These are phyloP conservation scores for Gasterosteus nipponicus DNA, from an alignment of 2,113 vertebrate species.

Conservation along the genomic window DNA sequence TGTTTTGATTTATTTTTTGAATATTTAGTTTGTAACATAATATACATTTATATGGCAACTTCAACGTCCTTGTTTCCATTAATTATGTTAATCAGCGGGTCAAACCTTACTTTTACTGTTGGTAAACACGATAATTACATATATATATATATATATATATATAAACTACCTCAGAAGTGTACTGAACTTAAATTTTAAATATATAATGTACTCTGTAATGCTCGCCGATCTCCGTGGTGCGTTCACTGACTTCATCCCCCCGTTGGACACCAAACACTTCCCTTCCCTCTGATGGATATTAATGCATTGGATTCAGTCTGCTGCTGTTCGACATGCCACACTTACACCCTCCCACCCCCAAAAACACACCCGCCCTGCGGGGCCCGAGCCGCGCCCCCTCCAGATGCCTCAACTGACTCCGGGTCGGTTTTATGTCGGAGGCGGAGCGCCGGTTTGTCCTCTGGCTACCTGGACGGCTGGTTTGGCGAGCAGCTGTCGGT, in stretches of 20 bases:
- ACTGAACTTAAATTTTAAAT: no score
- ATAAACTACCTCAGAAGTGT: no score
- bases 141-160: neutral
- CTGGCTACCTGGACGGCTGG: slow-evolving; percentile 51
- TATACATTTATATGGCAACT: neutral
- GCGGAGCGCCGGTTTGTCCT: slow-evolving; percentile 15
- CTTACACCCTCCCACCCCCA: slow-evolving; percentile 37
- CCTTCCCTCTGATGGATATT: slow-evolving; percentile 28
- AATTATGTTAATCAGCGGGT: neutral
- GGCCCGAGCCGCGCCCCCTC: neutral
- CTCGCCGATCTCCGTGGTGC: neutral
- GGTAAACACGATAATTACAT: no score
- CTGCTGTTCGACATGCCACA: slow-evolving; percentile 35
- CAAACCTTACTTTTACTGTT: neutral
- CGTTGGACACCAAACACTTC: neutral
- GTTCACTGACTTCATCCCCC: slow-evolving; percentile 15
- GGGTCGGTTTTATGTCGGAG: neutral
- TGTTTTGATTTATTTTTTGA: neutral
- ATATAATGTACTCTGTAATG: no score
- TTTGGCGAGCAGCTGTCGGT: slow-evolving; percentile 32
- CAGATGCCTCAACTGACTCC: slow-evolving; percentile 42
- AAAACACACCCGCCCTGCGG: slow-evolving; percentile 15
- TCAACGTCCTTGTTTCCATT: neutral
- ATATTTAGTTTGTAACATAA: no score
- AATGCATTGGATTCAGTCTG: slow-evolving; percentile 16